Evolutionary conservation across 2,113 vertebrate species (phyloP).

Genomic region (Eurystomus gularis): DNA sequence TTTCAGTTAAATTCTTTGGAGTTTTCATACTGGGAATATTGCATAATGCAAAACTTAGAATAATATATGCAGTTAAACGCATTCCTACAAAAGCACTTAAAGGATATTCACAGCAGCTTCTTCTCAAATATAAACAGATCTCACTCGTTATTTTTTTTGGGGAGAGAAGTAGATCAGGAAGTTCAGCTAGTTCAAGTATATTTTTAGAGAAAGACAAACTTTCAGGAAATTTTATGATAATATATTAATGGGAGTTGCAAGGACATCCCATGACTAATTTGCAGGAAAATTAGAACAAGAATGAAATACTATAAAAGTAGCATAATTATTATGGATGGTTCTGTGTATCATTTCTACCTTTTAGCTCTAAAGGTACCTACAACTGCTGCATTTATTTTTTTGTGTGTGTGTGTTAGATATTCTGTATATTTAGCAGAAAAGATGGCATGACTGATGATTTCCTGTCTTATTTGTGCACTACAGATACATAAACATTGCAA

Average conservation of each 20-base stretch:
- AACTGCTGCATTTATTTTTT: not conserved
- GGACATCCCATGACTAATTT: not conserved
- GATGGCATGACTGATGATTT: not conserved
- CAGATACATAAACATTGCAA: not conserved
- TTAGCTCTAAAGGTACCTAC: not conserved
- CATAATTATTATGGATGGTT: not conserved
- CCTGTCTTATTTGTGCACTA: not conserved
- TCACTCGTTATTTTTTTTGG: not conserved
- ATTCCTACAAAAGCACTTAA: not conserved
- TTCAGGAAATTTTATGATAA: not conserved
- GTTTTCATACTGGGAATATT: not conserved
- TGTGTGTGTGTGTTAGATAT: not conserved
- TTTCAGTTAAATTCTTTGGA: not conserved
- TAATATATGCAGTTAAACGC: not conserved
- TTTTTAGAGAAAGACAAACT: constrained; percentile 6
- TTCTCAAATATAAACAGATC: not conserved
- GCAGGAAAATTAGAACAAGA: not conserved
- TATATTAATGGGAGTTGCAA: not conserved
- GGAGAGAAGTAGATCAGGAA: constrained; percentile 49
- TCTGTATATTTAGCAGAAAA: not conserved
- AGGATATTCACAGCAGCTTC: not conserved
- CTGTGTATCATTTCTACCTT: not conserved
- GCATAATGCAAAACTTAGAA: not conserved
- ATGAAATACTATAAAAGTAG: not conserved
- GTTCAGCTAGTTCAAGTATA: constrained; percentile 10